Percentiles rank a stretch among this genome's conserved stretches.
Conservation (phyloP, 2,797 vertebrate genomes). For the Eidolon dupreanum region DNA sequence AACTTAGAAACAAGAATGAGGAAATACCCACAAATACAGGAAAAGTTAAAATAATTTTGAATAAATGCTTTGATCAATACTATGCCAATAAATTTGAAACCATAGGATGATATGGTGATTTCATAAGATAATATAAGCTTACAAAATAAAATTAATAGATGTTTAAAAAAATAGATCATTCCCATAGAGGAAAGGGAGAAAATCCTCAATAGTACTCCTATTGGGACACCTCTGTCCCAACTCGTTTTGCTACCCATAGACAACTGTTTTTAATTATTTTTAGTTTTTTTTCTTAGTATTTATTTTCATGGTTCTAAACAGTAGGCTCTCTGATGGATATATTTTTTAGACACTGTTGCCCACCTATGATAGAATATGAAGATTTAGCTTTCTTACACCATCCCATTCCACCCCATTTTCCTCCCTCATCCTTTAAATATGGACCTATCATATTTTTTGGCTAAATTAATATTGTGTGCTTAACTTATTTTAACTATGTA, state of each 20-base stretch:
- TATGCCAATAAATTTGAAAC: background rate
- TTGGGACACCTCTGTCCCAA: background rate
- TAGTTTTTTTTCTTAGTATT: background rate
- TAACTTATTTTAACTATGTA: slow-evolving; percentile 24
- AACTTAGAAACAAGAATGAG: background rate
- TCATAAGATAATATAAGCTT: background rate
- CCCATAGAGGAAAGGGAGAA: background rate
- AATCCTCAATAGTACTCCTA: background rate
- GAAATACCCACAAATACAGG: background rate
- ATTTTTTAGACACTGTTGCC: background rate
- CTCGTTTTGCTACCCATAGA: background rate
- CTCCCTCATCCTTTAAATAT: background rate
- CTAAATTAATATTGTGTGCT: background rate
- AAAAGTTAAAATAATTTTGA: background rate
- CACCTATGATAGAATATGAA: background rate
- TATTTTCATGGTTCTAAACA: background rate
- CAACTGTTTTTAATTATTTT: background rate
- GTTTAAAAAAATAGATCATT: background rate
- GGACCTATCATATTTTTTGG: background rate
- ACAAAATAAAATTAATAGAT: background rate
- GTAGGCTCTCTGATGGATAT: background rate
- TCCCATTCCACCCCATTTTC: background rate
- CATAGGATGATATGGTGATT: background rate
- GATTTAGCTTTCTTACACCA: background rate
- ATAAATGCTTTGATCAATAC: background rate